Percentiles rank a stretch among this genome's conserved stretches.
Conservation (phyloP, 1,140 invertebrate species). For the Neelides sp. region DNA sequence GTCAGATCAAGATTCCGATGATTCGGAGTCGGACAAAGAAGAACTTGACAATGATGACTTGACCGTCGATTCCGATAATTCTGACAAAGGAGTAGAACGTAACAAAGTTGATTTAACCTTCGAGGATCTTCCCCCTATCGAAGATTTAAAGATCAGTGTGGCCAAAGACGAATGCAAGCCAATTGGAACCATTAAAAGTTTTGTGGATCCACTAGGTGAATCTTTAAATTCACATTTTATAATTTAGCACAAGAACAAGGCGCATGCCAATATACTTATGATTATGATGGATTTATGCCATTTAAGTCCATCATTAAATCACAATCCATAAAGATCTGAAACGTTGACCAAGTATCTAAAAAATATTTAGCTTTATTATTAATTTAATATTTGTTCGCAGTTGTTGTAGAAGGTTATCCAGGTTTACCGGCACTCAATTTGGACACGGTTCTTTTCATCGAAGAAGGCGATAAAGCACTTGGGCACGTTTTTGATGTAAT, state of each 20-base stretch:
- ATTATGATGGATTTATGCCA: not conserved
- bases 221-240: no score
- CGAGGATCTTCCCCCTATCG: constrained; percentile 66
- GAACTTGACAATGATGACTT: no score
- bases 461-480: constrained; percentile 53
- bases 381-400: constrained; percentile 41
- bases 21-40: no score
- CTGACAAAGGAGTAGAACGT: no score
- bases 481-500: constrained; percentile 82
- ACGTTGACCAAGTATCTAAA: not conserved
- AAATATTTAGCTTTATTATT: constrained; percentile 12
- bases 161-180: constrained; percentile 57
- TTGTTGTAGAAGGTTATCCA: constrained; percentile 54
- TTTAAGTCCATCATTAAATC: no score
- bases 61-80: no score
- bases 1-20: no score
- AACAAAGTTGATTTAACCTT: constrained; percentile 35
- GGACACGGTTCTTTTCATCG: constrained; percentile 68
- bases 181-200: constrained; percentile 56
- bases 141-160: constrained; percentile 65
- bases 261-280: constrained; percentile 10
- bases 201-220: constrained; percentile 58
- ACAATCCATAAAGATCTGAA: no score
- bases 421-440: constrained; percentile 63
- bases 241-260: not conserved